These are phyloP conservation scores for Brachirus orientalis DNA, from an alignment of 2,113 vertebrate species.

Conservation along the genomic window DNA sequence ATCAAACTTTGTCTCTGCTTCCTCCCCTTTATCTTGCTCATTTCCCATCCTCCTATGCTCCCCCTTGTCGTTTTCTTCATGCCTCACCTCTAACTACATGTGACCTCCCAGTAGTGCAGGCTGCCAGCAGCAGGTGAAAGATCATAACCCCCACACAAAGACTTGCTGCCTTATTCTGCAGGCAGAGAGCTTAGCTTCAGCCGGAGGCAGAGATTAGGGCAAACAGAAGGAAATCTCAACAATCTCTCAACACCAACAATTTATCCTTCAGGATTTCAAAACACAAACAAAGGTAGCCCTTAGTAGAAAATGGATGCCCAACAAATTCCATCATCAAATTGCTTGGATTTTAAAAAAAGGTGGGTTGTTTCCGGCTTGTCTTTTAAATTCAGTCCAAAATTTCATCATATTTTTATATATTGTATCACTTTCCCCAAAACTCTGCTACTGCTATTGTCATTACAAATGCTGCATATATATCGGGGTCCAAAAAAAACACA, in stretches of 20 bases:
- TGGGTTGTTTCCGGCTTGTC: background rate
- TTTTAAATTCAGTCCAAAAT: background rate
- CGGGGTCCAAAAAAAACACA: no score
- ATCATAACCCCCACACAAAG: conserved; percentile 66
- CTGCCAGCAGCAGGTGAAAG: conserved; percentile 71
- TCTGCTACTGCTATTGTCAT: conserved; percentile 5
- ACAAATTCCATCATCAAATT: conserved; percentile 2
- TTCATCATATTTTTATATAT: background rate
- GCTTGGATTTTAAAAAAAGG: background rate
- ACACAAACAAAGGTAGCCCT: conserved; percentile 17
- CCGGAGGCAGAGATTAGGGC: conserved; percentile 38
- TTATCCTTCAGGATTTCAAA: conserved; percentile 23
- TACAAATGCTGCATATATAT: conserved; percentile 23
- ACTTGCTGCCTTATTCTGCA: conserved; percentile 27
- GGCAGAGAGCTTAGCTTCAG: conserved; percentile 22
- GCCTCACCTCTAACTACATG: conserved; percentile 53
- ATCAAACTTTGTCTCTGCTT: conserved; percentile 4
- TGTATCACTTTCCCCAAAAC: background rate
- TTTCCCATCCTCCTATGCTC: conserved; percentile 14
- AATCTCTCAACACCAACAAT: conserved; percentile 33
- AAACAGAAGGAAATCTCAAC: conserved; percentile 37
- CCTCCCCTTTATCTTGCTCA: background rate
- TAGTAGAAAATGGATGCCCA: background rate
- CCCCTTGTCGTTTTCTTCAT: conserved; percentile 49
- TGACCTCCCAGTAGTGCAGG: conserved; percentile 54